Conservation (phyloP, 1,140 invertebrate genomes). For the Drosophila ambigua region DNA sequence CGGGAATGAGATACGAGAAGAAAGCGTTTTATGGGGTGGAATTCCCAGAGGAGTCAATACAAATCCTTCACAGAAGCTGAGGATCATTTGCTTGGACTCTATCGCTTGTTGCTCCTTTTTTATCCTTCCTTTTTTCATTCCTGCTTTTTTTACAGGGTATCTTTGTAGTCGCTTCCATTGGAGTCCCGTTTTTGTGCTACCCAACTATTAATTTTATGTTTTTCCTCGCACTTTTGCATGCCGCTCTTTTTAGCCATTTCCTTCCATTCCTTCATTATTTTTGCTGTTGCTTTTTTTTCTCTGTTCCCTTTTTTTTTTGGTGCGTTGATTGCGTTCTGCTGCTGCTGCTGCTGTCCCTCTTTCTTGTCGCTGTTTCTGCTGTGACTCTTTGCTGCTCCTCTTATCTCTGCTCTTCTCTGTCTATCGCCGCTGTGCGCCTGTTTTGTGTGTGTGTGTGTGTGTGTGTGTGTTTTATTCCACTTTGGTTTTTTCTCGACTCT, state of each 20-base stretch:
- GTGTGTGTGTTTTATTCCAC: constrained; percentile 52
- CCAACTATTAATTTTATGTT: constrained; percentile 36
- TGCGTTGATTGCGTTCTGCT: constrained; percentile 48
- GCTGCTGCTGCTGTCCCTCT: constrained; percentile 8
- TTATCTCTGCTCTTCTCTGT: constrained; percentile 23
- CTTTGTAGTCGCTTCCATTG: background rate
- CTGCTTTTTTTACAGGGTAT: background rate
- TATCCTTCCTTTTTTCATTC: background rate
- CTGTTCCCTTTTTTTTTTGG: constrained; percentile 2
- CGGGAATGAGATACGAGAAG: no score
- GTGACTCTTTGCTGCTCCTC: no score
- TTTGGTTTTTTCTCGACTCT: constrained; percentile 22
- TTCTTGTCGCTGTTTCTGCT: no score
- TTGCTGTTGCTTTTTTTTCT: background rate
- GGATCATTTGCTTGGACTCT: background rate
- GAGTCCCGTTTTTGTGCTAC: background rate
- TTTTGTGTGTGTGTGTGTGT: constrained; percentile 42
- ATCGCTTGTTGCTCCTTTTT: background rate
- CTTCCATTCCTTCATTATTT: background rate
- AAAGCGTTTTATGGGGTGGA: background rate
- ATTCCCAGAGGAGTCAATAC: no score
- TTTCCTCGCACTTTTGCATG: constrained; percentile 22
- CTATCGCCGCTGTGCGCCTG: constrained; percentile 65
- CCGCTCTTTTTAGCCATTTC: no score
- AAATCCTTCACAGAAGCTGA: no score